These are phyloP conservation scores for Morinoia aosen DNA, from an alignment of 2,888 invertebrate genomes.

Conservation along the genomic window DNA sequence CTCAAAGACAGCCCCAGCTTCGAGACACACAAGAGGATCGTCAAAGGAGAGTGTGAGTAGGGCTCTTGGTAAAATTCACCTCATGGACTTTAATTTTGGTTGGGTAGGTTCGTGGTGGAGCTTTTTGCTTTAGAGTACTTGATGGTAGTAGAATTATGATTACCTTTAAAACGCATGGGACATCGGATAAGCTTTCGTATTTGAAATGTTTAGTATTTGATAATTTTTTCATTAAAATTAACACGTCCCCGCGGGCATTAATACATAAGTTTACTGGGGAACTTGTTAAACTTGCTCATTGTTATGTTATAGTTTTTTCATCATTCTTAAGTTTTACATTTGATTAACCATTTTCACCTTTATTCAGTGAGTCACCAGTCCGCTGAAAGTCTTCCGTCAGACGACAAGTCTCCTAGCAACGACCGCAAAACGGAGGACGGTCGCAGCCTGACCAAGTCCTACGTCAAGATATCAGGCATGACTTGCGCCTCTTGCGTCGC, in stretches of 20 bases:
- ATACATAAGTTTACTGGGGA: no score
- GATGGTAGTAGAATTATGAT: background rate
- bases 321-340: background rate
- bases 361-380: slow-evolving; percentile 8
- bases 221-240: no score
- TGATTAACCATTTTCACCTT: background rate
- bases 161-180: no score
- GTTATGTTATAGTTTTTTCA: no score
- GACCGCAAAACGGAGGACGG: slow-evolving; percentile 20
- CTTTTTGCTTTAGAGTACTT: background rate
- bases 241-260: no score
- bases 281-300: no score
- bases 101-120: no score
- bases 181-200: no score
- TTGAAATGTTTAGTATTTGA: no score
- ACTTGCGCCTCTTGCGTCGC: slow-evolving; percentile 96
- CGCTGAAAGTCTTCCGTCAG: background rate
- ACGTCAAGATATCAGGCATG: slow-evolving; percentile 86
- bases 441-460: slow-evolving; percentile 68
- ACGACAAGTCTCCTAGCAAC: background rate
- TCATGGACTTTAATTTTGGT: no score
- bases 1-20: slow-evolving; percentile 53
- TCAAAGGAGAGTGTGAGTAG: background rate
- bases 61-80: no score
- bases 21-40: background rate